A percentile compares a stretch with the other conserved stretches of the same genome.
These are phyloP conservation scores for Cyprinella venusta DNA, from an alignment of 2,797 vertebrate species.

Conservation along the genomic window DNA sequence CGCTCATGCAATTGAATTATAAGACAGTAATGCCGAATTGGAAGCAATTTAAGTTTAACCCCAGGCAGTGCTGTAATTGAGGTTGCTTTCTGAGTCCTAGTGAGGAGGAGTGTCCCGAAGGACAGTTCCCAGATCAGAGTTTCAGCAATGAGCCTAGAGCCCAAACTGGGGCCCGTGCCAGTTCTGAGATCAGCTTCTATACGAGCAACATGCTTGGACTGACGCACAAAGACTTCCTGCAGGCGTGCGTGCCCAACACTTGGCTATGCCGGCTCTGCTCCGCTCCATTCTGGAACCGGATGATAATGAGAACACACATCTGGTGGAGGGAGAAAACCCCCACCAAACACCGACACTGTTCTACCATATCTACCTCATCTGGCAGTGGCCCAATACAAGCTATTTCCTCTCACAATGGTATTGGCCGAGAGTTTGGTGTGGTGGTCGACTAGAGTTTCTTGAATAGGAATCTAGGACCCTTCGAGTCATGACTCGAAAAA, in stretches of 20 bases:
- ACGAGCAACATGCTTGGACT: constrained; percentile 41
- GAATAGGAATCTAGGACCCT: background rate
- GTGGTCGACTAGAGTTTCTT: background rate
- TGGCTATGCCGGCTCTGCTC: constrained; percentile 42
- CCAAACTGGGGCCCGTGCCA: constrained; percentile 50
- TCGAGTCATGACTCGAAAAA: no score
- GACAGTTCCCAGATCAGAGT: constrained; percentile 44
- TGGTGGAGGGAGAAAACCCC: constrained; percentile 46
- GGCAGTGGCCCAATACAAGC: constrained; percentile 38
- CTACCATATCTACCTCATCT: constrained; percentile 41
- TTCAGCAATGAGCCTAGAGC: constrained; percentile 45
- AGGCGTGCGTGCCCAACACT: constrained; percentile 52
- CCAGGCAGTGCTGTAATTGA: constrained; percentile 49
- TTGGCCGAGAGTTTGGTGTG: background rate
- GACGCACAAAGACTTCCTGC: constrained; percentile 58
- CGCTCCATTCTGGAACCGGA: constrained; percentile 24
- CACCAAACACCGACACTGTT: constrained; percentile 15
- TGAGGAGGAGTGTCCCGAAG: constrained; percentile 47
- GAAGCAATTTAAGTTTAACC: constrained; percentile 50
- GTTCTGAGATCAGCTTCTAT: constrained; percentile 55
- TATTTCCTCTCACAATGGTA: constrained; percentile 10
- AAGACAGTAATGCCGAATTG: constrained; percentile 46
- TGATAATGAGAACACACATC: constrained; percentile 55
- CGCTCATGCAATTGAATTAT: constrained; percentile 43
- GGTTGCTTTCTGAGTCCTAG: constrained; percentile 44